phyloP scores from a whole-genome alignment of 64 coral and sea anemone genomes.

The Hydrozoanthus tunicans region DNA sequence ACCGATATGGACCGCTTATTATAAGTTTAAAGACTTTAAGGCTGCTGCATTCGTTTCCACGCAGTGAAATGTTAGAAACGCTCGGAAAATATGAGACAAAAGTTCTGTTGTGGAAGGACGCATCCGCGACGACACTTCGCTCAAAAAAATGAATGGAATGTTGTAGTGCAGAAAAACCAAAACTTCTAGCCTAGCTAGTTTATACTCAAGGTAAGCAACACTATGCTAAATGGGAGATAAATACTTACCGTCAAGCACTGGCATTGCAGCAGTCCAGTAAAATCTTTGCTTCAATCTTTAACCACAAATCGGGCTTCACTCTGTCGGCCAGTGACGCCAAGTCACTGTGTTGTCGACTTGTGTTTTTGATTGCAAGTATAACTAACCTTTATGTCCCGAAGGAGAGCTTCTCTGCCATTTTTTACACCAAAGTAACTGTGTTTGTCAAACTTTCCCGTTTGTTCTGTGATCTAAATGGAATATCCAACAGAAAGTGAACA shows the following conservation, averaged over 20 bases:
- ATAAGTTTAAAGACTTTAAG: too few relatives aligned
- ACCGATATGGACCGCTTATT: too few relatives aligned
- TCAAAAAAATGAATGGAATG: conserved; percentile 41
- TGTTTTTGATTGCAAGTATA: background rate
- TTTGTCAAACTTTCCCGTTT: background rate
- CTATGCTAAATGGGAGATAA: background rate
- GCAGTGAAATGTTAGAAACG: too few relatives aligned
- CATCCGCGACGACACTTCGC: background rate
- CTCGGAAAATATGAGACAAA: too few relatives aligned
- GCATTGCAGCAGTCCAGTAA: background rate
- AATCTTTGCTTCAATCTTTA: background rate
- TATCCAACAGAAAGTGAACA: conserved; percentile 8
- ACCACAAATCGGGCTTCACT: background rate
- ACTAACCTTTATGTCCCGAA: conserved; percentile 10
- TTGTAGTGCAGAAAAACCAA: background rate
- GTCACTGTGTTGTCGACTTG: background rate
- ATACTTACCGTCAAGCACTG: conserved; percentile 35
- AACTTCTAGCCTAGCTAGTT: too few relatives aligned
- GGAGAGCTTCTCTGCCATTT: background rate
- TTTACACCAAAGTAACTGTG: background rate
- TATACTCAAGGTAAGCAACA: background rate
- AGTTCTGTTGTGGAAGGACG: too few relatives aligned
- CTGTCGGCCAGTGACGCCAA: background rate
- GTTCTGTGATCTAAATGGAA: background rate
- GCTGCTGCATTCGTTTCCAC: too few relatives aligned